Evolutionary conservation across 2,113 vertebrate genomes (phyloP).

Genomic region (Triplophysa rosa): DNA sequence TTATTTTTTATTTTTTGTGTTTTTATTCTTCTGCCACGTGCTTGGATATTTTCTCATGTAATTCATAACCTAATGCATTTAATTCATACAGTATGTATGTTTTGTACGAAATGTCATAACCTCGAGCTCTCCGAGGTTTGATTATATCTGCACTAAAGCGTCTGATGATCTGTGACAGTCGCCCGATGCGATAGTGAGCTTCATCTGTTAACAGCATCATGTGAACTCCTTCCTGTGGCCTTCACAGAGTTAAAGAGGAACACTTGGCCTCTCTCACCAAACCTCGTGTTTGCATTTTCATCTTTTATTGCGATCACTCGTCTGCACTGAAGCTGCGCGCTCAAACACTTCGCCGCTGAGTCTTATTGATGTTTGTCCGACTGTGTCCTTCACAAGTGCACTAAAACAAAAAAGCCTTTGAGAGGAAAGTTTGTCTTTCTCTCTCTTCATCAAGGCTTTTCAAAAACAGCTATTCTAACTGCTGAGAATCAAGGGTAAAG

Average conservation of each 20-base stretch:
- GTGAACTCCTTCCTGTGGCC: constrained; percentile 23
- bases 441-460: constrained; percentile 68
- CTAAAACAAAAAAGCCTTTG: constrained; percentile 59
- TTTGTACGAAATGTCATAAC: background rate
- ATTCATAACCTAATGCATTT: too few relatives aligned
- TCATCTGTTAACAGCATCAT: background rate
- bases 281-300: constrained; percentile 46
- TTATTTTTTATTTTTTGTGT: too few relatives aligned
- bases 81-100: background rate
- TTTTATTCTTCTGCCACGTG: too few relatives aligned
- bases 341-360: constrained; percentile 50
- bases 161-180: background rate
- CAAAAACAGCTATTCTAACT: constrained; percentile 51
- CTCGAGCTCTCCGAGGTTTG: background rate
- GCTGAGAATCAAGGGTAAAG: constrained; percentile 64
- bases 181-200: background rate
- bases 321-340: constrained; percentile 37
- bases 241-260: constrained; percentile 37
- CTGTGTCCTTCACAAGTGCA: constrained; percentile 67
- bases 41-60: too few relatives aligned
- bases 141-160: background rate
- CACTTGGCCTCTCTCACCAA: constrained; percentile 35
- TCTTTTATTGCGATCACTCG: constrained; percentile 55
- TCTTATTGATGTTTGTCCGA: constrained; percentile 65
- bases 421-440: constrained; percentile 68